Base-by-base conservation (phyloP, 2,797 vertebrate genomes). In the Rhadinocentrus ornatus region DNA sequence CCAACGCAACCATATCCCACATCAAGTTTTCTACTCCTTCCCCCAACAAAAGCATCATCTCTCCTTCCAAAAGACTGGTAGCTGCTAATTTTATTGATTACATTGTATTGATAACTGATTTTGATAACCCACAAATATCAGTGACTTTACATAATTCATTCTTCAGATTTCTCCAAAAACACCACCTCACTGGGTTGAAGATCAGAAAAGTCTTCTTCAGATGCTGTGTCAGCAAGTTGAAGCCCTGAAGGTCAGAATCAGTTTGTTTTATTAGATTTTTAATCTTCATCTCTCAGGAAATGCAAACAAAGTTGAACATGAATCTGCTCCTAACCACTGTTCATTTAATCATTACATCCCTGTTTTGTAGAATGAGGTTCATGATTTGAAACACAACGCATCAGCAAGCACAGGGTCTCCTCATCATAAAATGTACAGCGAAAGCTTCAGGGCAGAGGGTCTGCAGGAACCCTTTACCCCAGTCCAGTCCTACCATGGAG, bases 181-280 rank as follows among this genome's bases (percentile, higher is more conserved):
- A 0, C 96, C 96, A n/a, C 97, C 98, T 88, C 96, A 94, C 64
- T 99, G 98, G 98, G 96, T 95, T 52, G 98, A 99, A 89, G 97
- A 99, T 92, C 97, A 99, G 78, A 99, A 96, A 90, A 95, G 86
- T 77, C 86, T 99, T 61, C 92, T 99, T 68, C 96, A 99, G 83
- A 96, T 96, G 93, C 94, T 99, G 54, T 99, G 96, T 90, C 96
- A 99, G 80, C 96, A 98, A 92, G 95, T 99, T 58, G 96, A 99
- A 88, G 96, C 96, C 18, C 95, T 99, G 73, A 99, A 98, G 96
- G 98, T 99, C 84, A 94, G 86, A 2, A 58, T 46, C 22, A 46
- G 53, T 12, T 48, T 57, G 6, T 44, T 24, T 56, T 29, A 55
- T 18, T 4, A 13, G 13, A 53, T 29, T 4, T 24, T 64, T 24